Evolutionary conservation across 2,888 invertebrate species (phyloP).

Genomic region (Archips xylosteana): DNA sequence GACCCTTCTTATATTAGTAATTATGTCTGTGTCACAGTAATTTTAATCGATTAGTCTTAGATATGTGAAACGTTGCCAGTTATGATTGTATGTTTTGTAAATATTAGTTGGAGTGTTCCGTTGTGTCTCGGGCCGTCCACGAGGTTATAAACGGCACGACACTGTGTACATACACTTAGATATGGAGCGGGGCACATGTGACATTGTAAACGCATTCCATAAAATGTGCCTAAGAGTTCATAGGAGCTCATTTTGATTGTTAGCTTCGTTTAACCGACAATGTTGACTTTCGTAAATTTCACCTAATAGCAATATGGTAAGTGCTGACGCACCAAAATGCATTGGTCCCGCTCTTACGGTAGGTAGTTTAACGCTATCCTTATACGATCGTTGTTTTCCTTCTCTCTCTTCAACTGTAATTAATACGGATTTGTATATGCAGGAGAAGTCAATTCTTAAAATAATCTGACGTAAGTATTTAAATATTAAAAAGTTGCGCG

Average conservation of each 20-base stretch:
- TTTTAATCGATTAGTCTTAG: no score
- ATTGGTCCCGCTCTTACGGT: constrained; percentile 73
- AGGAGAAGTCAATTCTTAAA: constrained; percentile 43
- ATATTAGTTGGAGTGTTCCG: constrained; percentile 58
- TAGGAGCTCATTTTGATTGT: constrained; percentile 63
- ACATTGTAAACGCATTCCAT: constrained; percentile 63
- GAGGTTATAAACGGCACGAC: constrained; percentile 30
- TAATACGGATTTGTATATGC: constrained; percentile 35
- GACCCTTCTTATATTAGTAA: no score
- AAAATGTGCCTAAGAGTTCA: constrained; percentile 78
- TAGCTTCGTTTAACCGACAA: constrained; percentile 60
- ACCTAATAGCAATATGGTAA: constrained; percentile 50
- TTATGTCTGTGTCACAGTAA: no score
- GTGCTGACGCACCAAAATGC: constrained; percentile 51
- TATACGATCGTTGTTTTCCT: constrained; percentile 49
- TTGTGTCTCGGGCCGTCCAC: constrained; percentile 53
- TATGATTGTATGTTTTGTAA: constrained; percentile 62
- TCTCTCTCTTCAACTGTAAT: constrained; percentile 36
- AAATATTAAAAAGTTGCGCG: constrained; percentile 27
- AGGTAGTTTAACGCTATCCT: constrained; percentile 64
- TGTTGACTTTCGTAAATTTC: constrained; percentile 42
- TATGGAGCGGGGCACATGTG: constrained; percentile 71
- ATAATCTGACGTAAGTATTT: constrained; percentile 29
- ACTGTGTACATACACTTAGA: constrained; percentile 68
- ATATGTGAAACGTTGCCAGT: constrained; percentile 27